Percentiles rank a stretch among this genome's conserved stretches.
Evolutionary conservation across 2,113 vertebrate genomes (phyloP).

Genomic region (Pelusios castaneus): DNA sequence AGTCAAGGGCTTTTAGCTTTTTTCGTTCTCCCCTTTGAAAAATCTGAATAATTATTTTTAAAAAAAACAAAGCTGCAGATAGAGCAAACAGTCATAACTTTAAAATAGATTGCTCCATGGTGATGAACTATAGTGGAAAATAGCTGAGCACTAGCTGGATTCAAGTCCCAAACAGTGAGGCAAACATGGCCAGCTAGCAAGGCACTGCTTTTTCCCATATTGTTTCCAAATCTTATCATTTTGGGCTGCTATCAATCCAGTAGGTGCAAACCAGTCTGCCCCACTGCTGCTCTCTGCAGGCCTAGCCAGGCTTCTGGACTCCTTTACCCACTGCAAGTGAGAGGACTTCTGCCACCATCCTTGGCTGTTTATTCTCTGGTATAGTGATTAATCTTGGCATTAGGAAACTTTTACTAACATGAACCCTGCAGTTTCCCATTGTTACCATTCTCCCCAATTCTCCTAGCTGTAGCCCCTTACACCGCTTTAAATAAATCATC

Average conservation of each 20-base stretch:
- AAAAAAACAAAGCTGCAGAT: not conserved
- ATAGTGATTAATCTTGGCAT: not conserved
- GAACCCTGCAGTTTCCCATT: not conserved
- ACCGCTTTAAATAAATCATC: not conserved
- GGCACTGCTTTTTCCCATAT: not conserved
- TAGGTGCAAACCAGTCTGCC: accelerated
- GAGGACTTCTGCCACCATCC: not conserved
- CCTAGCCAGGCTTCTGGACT: not conserved
- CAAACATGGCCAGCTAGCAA: not conserved
- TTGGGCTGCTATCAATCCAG: accelerated
- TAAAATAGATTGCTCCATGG: not conserved
- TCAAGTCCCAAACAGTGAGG: not conserved
- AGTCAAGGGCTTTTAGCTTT: not conserved
- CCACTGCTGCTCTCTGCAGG: not conserved
- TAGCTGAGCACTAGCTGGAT: not conserved
- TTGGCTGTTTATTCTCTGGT: not conserved
- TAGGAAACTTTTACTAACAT: not conserved
- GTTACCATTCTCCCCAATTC: not conserved
- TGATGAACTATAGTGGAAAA: not conserved
- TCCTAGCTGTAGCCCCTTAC: not conserved
- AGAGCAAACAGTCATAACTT: not conserved
- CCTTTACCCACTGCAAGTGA: not conserved
- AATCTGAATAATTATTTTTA: not conserved
- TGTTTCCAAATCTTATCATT: not conserved
- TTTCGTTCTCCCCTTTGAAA: not conserved